A percentile compares a stretch with the other conserved stretches of the same genome.
Conservation (phyloP, 2,113 vertebrate species). For the Elanoides forficatus region DNA sequence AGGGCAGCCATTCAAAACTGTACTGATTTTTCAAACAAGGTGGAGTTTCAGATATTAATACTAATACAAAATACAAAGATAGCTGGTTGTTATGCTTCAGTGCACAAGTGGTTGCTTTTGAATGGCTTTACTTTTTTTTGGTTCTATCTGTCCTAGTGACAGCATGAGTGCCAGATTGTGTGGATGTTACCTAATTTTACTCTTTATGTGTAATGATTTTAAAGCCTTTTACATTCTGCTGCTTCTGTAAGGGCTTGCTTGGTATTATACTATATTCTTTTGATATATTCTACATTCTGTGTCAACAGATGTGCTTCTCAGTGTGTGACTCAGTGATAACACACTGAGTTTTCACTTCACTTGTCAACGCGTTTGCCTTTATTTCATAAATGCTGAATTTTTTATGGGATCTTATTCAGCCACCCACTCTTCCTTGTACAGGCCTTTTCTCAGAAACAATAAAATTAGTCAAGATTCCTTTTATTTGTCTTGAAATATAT, state of each 20-base stretch:
- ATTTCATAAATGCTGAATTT: neutral
- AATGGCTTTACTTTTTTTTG: neutral
- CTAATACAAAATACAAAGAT: neutral
- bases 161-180: neutral
- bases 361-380: neutral
- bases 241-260: neutral
- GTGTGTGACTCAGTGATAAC: neutral
- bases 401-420: constrained; percentile 21
- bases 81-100: neutral
- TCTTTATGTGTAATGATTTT: neutral
- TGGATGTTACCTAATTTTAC: neutral
- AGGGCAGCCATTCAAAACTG: neutral
- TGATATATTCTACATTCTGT: neutral
- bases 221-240: neutral
- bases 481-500: neutral
- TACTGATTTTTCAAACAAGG: neutral
- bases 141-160: neutral
- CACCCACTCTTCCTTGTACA: constrained; percentile 3
- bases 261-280: neutral
- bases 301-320: neutral
- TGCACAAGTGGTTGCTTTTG: neutral
- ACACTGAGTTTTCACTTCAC: neutral
- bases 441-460: constrained; percentile 3
- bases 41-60: neutral
- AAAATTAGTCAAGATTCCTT: constrained; percentile 11